phyloP scores from a whole-genome alignment of 2,797 vertebrate species.

The Acanthurus leucopareius region DNA sequence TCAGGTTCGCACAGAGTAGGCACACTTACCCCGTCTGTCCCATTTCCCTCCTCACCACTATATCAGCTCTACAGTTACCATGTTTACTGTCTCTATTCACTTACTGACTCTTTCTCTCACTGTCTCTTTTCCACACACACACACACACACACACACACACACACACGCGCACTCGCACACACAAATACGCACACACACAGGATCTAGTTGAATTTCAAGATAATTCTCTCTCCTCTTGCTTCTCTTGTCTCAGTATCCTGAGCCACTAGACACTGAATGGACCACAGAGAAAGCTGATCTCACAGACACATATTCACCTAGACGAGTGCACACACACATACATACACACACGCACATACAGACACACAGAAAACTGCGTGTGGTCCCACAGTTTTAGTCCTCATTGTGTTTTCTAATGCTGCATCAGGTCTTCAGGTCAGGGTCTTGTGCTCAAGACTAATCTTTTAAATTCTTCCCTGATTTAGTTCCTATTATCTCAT shows the following conservation, averaged over 20 bases:
- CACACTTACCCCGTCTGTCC: constrained; percentile 49
- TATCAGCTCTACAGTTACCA: constrained; percentile 74
- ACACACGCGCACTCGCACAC: constrained; percentile 12
- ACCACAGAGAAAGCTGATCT: constrained; percentile 81
- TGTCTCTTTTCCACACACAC: constrained; percentile 27
- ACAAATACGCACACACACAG: constrained; percentile 29
- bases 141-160: constrained; percentile 32
- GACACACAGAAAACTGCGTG: constrained; percentile 62
- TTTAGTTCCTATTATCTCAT: constrained; percentile 62
- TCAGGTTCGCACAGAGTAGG: constrained; percentile 28
- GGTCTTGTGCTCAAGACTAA: constrained; percentile 68
- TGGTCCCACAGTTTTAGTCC: constrained; percentile 72
- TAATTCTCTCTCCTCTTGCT: constrained; percentile 76
- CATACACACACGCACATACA: constrained; percentile 29
- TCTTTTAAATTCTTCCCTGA: constrained; percentile 73
- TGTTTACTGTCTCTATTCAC: constrained; percentile 71
- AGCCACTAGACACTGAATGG: constrained; percentile 77
- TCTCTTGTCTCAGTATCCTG: constrained; percentile 79
- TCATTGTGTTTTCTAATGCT: constrained; percentile 70
- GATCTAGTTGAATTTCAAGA: constrained; percentile 79
- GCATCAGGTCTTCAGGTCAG: constrained; percentile 73
- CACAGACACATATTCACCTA: constrained; percentile 53
- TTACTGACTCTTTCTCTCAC: constrained; percentile 58
- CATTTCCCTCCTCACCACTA: constrained; percentile 35
- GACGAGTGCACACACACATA: constrained; percentile 28